These are phyloP conservation scores for Margarornis squamiger DNA, from an alignment of 2,797 vertebrate species.

Conservation along the genomic window DNA sequence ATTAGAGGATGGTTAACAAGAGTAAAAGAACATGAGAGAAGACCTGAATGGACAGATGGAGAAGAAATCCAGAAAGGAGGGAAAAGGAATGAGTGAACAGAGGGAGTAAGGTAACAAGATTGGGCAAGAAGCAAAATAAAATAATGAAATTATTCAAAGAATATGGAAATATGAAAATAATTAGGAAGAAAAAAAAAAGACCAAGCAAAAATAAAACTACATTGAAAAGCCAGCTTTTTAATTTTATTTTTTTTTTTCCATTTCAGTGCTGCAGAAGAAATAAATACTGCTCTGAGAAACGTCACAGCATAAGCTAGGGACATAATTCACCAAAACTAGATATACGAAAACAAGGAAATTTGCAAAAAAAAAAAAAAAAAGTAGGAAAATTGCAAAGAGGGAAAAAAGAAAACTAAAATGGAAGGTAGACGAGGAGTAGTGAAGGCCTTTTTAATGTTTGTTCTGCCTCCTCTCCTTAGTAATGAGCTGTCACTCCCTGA, in stretches of 20 bases:
- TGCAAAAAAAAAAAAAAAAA: background rate
- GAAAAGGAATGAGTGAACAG: background rate
- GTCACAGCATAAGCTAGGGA: background rate
- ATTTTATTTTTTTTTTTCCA: accelerated
- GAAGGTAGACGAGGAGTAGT: background rate
- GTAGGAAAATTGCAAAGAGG: background rate
- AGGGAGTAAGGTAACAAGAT: background rate
- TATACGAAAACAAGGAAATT: background rate
- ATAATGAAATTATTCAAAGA: background rate
- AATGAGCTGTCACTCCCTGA: background rate
- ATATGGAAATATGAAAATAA: background rate
- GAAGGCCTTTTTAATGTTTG: background rate
- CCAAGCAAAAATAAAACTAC: background rate
- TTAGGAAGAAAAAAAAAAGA: background rate
- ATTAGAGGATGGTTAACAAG: background rate
- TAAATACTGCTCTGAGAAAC: background rate
- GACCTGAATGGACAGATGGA: background rate
- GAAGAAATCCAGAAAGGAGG: background rate
- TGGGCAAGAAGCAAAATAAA: background rate
- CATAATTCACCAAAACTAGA: background rate
- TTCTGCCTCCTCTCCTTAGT: background rate
- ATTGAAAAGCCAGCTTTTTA: background rate
- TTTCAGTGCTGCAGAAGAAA: background rate
- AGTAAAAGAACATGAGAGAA: background rate
- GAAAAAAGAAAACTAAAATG: background rate